These are phyloP conservation scores for Gonocerus acuteangulatus DNA, from an alignment of 2,888 invertebrate species.

Conservation along the genomic window DNA sequence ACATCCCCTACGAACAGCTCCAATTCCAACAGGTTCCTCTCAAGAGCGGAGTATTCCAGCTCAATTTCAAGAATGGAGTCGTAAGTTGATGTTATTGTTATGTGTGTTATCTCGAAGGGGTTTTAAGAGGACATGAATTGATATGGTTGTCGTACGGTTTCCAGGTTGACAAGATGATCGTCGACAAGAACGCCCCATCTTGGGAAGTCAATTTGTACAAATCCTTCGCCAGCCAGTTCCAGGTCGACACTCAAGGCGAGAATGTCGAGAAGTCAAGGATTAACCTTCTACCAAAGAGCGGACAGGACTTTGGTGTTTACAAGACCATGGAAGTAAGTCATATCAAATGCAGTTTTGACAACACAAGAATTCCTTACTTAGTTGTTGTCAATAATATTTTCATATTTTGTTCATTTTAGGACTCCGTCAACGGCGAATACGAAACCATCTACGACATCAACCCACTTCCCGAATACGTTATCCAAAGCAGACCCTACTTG, in stretches of 20 bases:
- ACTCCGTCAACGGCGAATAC: constrained; percentile 60
- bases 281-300: constrained; percentile 44
- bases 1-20: constrained; percentile 47
- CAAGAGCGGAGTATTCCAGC: constrained; percentile 54
- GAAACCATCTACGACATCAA: constrained; percentile 56
- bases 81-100: constrained; percentile 42
- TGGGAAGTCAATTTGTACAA: constrained; percentile 63
- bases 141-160: no score
- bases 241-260: constrained; percentile 56
- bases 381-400: no score
- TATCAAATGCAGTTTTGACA: not conserved
- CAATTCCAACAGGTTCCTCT: constrained; percentile 50
- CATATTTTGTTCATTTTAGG: constrained; percentile 37
- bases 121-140: no score
- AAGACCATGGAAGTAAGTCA: constrained; percentile 54
- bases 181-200: constrained; percentile 51
- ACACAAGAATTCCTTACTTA: not conserved
- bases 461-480: constrained; percentile 51
- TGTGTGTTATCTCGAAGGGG: no score
- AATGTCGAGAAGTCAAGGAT: constrained; percentile 48
- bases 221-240: constrained; percentile 59
- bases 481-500: constrained; percentile 50
- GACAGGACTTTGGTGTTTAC: constrained; percentile 51
- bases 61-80: constrained; percentile 54
- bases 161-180: constrained; percentile 48